Base-by-base conservation (phyloP, 2,888 invertebrate genomes). In the Eilema depressum region DNA sequence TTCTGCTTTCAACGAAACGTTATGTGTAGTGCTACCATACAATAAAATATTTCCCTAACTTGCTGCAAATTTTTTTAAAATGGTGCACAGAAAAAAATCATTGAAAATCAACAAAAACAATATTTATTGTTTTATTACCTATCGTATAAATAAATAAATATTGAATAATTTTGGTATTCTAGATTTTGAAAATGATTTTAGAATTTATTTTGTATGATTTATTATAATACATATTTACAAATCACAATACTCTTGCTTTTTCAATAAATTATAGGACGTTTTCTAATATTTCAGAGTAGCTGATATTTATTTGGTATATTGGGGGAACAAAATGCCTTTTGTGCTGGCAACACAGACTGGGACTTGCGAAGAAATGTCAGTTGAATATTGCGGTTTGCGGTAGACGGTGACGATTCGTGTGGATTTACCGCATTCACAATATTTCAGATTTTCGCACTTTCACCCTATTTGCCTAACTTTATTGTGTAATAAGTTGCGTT, bases 361-460 rank as follows among this genome's bases (percentile, higher is more conserved):
- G 65, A 61, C 69, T 74, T 81, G 77, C 76, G 70, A 70, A 69
- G 64, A 85, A 83, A 83, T 84, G 90, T 90, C 92, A 92, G 92
- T 93, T 88, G 84, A 86, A 76, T 88, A 87, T 88, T 92, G 92
- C 91, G 88, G 91, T 90, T 85, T 91, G 91, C 86, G 84, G 88
- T 72, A 88, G 87, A 76, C 70, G 86, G 89, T 86, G 81, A 83
- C 73, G 77, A 70, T 66, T 67, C 62, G 57, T 73, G 81, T 78
- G 75, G 37, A 73, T 80, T 85, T 83, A 85, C 78, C 82, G 84
- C 83, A 85, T 85, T 87, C 78, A 79, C 72, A 84, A 83, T 81
- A 85, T 82, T 86, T 77, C 77, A 74, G 75, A 80, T 83, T 87
- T 85, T 88, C 90, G 91, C 82, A 91, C 90, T 92, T 92, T 93